These are phyloP conservation scores for Lateolabrax maculatus DNA, from an alignment of 2,797 vertebrate species.

Conservation along the genomic window DNA sequence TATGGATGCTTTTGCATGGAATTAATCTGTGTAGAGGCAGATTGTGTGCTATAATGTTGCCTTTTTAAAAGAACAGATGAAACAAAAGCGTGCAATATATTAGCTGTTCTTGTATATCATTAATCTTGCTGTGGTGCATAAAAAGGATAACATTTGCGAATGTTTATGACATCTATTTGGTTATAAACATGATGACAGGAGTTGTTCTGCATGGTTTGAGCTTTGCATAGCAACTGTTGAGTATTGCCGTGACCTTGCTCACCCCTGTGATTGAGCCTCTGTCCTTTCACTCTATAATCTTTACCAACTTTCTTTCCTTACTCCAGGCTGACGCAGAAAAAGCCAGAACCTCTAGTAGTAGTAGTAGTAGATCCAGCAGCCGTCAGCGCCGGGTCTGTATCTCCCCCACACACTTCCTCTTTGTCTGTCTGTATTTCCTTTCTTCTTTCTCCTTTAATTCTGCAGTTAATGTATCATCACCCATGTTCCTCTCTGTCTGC, in stretches of 20 bases:
- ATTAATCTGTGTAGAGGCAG: too few relatives aligned
- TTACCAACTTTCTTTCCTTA: slow-evolving; percentile 76
- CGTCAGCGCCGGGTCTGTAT: slow-evolving; percentile 93
- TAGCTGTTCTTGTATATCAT: slow-evolving; percentile 37
- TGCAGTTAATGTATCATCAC: slow-evolving; percentile 56
- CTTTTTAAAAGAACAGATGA: slow-evolving; percentile 27
- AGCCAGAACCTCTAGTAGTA: slow-evolving; percentile 88
- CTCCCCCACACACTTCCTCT: slow-evolving; percentile 60
- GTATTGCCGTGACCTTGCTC: slow-evolving; percentile 33
- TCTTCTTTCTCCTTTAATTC: slow-evolving; percentile 60
- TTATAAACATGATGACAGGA: slow-evolving; percentile 41
- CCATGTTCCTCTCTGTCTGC: slow-evolving; percentile 58
- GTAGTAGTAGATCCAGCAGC: slow-evolving; percentile 85
- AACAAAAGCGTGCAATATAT: slow-evolving; percentile 20
- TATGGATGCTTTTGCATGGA: slow-evolving; percentile 53
- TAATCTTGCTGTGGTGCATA: slow-evolving; percentile 26
- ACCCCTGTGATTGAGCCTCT: slow-evolving; percentile 33
- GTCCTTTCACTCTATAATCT: slow-evolving; percentile 45
- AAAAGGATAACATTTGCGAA: slow-evolving; percentile 33
- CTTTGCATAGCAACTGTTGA: slow-evolving; percentile 51
- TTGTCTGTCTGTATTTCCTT: slow-evolving; percentile 57
- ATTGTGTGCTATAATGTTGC: too few relatives aligned
- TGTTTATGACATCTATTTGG: slow-evolving; percentile 46
- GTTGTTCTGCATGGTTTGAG: slow-evolving; percentile 61
- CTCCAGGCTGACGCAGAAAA: slow-evolving; percentile 95